A percentile compares a stretch with the other conserved stretches of the same genome.
Conservation (phyloP, 1,140 invertebrate genomes). For the Cyphomyrmex costatus region DNA sequence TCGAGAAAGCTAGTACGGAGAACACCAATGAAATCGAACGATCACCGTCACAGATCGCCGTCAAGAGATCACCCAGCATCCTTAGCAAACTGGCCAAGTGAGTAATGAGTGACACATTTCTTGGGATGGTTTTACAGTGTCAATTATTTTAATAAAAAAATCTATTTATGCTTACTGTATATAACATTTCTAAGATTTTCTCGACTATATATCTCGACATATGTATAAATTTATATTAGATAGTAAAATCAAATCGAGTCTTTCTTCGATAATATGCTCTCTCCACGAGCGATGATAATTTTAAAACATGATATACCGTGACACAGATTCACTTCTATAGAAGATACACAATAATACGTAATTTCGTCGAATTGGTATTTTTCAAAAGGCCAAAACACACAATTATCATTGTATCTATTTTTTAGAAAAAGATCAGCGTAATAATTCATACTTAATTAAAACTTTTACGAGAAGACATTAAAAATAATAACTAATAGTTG, state of each 20-base stretch:
- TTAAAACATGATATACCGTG: conserved; percentile 49
- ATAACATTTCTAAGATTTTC: not conserved
- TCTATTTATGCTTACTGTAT: not conserved
- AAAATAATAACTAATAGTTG: not conserved
- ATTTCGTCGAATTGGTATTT: conserved; percentile 11
- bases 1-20: conserved; percentile 89
- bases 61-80: conserved; percentile 92
- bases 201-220: not conserved
- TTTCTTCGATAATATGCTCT: not conserved
- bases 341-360: conserved; percentile 31
- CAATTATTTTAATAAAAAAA: not conserved
- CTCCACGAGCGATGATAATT: conserved; percentile 14
- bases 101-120: conserved; percentile 78
- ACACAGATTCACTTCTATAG: conserved; percentile 63
- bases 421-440: not conserved
- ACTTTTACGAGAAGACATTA: not conserved
- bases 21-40: conserved; percentile 87
- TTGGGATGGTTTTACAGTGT: not conserved
- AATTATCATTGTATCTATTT: not conserved
- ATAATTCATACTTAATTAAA: not conserved
- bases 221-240: not conserved
- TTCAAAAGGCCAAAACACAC: not conserved
- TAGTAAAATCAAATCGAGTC: not conserved
- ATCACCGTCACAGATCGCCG: conserved; percentile 89
- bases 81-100: conserved; percentile 93